Evolutionary conservation across 2,113 vertebrate genomes (phyloP).

Genomic region (Pithys albifrons): DNA sequence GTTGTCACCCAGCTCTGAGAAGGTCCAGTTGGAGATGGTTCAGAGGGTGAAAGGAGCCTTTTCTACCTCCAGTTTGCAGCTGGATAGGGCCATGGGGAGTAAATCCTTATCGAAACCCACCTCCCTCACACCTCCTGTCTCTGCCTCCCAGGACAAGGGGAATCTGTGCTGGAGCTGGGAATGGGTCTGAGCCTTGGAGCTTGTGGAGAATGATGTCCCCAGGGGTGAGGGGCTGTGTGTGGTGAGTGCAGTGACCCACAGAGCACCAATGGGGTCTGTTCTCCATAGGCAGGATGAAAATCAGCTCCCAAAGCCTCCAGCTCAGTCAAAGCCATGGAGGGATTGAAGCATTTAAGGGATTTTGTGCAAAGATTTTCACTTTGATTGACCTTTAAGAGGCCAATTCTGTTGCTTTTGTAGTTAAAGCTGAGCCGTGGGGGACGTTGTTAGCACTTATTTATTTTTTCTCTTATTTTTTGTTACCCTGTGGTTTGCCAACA

Average conservation of each 20-base stretch:
- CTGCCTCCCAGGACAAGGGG: neutral
- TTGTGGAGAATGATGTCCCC: neutral
- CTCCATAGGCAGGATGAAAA: neutral
- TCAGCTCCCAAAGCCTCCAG: neutral
- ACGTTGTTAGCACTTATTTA: neutral
- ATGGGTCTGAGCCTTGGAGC: neutral
- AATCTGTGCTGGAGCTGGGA: neutral
- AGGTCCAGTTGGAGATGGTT: neutral
- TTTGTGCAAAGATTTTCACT: constrained; percentile 30
- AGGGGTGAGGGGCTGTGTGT: neutral
- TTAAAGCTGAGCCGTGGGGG: neutral
- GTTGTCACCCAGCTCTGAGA: neutral
- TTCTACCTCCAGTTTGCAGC: neutral
- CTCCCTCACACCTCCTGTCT: neutral
- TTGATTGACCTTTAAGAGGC: constrained; percentile 17
- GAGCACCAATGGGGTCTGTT: neutral
- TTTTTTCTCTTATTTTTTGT: too few species aligned
- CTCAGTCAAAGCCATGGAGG: neutral
- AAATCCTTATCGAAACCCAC: neutral
- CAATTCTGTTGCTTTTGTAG: neutral
- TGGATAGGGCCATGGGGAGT: neutral
- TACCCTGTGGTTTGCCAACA: neutral
- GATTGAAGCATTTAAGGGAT: constrained; percentile 26
- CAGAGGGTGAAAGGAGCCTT: neutral
- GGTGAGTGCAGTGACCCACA: neutral